Conservation (phyloP, 1,140 invertebrate species). For the Dysdera silvatica region DNA sequence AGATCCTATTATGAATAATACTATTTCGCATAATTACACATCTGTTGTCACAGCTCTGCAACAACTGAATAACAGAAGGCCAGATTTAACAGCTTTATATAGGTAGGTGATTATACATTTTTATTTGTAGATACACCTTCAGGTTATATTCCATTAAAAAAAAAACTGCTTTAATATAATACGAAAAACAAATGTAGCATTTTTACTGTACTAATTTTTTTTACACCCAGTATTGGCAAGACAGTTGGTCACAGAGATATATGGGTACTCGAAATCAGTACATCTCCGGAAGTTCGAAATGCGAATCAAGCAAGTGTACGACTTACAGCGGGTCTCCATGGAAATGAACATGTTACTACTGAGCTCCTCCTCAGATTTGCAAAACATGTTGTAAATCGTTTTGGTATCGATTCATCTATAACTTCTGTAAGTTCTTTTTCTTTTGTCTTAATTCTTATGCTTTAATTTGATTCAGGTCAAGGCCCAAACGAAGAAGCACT, state of each 20-base stretch:
- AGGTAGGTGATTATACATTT: slow-evolving; percentile 28
- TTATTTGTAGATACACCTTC: too few relatives aligned
- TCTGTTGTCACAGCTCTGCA: slow-evolving; percentile 8
- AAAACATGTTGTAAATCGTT: slow-evolving; percentile 45
- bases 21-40: slow-evolving; percentile 23
- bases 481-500: too few relatives aligned
- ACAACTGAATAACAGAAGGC: slow-evolving; percentile 6
- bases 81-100: slow-evolving; percentile 17
- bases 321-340: slow-evolving; percentile 52
- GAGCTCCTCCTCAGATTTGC: slow-evolving; percentile 49
- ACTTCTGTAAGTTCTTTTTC: slow-evolving; percentile 21
- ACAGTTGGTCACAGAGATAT: slow-evolving; percentile 19
- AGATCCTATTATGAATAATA: slow-evolving; percentile 9
- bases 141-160: too few relatives aligned
- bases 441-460: background rate
- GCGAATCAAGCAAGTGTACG: slow-evolving; percentile 47
- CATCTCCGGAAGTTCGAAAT: background rate
- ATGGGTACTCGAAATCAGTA: slow-evolving; percentile 32
- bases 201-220: too few relatives aligned
- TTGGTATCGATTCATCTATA: slow-evolving; percentile 33
- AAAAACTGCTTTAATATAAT: too few relatives aligned
- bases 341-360: slow-evolving; percentile 51
- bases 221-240: slow-evolving; percentile 31
- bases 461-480: too few relatives aligned
- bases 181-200: too few relatives aligned